phyloP scores from a whole-genome alignment of 2,888 invertebrate species.

The Phania funesta region DNA sequence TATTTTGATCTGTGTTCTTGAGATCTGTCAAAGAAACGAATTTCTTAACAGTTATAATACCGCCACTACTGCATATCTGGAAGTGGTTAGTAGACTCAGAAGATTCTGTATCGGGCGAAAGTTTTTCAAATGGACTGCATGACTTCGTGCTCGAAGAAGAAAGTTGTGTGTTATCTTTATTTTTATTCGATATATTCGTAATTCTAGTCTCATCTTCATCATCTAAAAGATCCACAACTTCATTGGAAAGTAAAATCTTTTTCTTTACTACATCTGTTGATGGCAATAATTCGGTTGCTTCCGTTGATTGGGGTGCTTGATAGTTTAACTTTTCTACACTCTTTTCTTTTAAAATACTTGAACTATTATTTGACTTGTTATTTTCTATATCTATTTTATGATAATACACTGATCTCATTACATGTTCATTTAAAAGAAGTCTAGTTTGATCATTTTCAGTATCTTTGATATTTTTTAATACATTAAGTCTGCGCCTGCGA shows the following conservation, averaged over 20 bases:
- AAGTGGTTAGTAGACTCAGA: background rate
- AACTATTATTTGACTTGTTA: slow-evolving; percentile 2
- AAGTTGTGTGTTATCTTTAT: slow-evolving; percentile 12
- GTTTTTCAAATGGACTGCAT: slow-evolving; percentile 1
- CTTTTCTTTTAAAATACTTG: background rate
- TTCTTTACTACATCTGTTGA: background rate
- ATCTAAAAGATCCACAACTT: slow-evolving; percentile 52
- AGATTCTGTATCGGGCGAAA: slow-evolving; percentile 6
- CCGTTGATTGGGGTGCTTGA: background rate
- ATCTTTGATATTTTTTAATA: slow-evolving; percentile 65
- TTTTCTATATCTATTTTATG: slow-evolving; percentile 70
- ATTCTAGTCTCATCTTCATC: slow-evolving; percentile 22
- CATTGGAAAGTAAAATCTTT: slow-evolving; percentile 20
- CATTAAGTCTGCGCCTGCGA: slow-evolving; percentile 69
- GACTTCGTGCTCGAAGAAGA: slow-evolving; percentile 17
- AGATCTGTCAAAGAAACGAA: slow-evolving; percentile 3
- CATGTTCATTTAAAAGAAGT: slow-evolving; percentile 71
- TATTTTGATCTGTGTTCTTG: background rate
- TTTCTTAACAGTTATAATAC: slow-evolving; percentile 51
- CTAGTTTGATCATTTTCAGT: slow-evolving; percentile 71
- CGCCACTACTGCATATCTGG: slow-evolving; percentile 22
- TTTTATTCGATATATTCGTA: background rate
- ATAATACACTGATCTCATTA: slow-evolving; percentile 73
- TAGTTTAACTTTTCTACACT: background rate
- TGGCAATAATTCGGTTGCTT: background rate